phyloP scores from a whole-genome alignment of 1,140 invertebrate genomes.

The Rhopalosiphum padi region DNA sequence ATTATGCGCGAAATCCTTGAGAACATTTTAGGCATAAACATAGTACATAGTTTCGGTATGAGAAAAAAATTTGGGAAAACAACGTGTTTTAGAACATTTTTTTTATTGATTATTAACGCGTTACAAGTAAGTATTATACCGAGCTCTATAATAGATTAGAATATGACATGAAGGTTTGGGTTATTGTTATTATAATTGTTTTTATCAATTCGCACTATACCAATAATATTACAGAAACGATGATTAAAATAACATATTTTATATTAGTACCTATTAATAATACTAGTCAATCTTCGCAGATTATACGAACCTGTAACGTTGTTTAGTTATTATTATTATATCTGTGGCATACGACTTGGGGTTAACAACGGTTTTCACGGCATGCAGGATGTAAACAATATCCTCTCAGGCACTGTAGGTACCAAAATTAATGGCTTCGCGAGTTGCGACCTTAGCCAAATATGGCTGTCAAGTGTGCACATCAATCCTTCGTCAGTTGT shows the following conservation, averaged over 20 bases:
- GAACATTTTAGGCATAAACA: neutral
- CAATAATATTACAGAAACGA: neutral
- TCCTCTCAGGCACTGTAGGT: neutral
- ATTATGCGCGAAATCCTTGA: slow-evolving; percentile 5
- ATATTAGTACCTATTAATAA: too few relatives aligned
- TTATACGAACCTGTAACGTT: neutral
- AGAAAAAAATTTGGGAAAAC: neutral
- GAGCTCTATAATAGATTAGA: neutral
- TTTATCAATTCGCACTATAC: neutral
- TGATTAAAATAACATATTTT: neutral
- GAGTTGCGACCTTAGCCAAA: neutral
- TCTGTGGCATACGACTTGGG: neutral
- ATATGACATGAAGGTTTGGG: neutral
- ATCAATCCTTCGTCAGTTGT: neutral
- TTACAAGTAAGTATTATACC: neutral
- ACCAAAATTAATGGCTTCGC: neutral
- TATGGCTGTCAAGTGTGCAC: neutral
- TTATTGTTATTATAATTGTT: neutral
- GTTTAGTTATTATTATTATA: neutral
- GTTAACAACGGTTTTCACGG: neutral
- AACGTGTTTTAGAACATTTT: neutral
- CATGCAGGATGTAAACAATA: neutral
- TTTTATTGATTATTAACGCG: neutral
- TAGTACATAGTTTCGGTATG: neutral
- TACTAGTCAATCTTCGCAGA: neutral